Conservation (phyloP, 2,113 vertebrate species). For the Forbesichthys papilliferus region DNA sequence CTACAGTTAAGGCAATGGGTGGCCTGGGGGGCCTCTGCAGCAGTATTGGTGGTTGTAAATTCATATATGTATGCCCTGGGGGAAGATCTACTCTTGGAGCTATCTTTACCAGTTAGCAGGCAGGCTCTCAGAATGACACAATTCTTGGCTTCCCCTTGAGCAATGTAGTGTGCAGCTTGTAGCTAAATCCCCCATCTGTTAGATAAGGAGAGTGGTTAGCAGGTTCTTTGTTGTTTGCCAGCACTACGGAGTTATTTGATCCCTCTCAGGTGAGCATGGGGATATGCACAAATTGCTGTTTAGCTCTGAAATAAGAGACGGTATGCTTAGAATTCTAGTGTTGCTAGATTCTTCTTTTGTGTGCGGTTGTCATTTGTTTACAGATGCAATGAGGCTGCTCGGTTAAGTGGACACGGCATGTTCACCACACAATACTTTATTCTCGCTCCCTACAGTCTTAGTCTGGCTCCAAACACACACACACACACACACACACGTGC, state of each 20-base stretch:
- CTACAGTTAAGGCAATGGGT: constrained; percentile 21
- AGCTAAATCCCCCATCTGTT: constrained; percentile 54
- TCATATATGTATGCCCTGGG: constrained; percentile 46
- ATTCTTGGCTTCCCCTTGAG: constrained; percentile 52
- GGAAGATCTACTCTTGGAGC: constrained; percentile 52
- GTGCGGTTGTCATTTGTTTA: constrained; percentile 2
- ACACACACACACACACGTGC: neutral
- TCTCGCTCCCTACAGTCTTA: no score
- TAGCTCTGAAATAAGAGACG: constrained; percentile 16
- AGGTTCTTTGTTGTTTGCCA: constrained; percentile 26
- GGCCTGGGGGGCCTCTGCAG: constrained; percentile 37
- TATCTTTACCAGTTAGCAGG: constrained; percentile 55
- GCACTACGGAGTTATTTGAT: constrained; percentile 31
- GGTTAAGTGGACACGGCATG: constrained; percentile 22
- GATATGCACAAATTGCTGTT: constrained; percentile 15
- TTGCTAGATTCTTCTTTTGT: constrained; percentile 4
- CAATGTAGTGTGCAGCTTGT: constrained; percentile 35
- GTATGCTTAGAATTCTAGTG: neutral
- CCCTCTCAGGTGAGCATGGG: constrained; percentile 21
- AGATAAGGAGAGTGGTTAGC: constrained; percentile 30
- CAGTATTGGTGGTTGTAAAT: constrained; percentile 45
- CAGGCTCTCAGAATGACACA: constrained; percentile 50
- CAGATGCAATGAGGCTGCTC: constrained; percentile 13
- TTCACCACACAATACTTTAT: constrained; percentile 21
- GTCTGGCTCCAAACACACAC: neutral